phyloP scores from a whole-genome alignment of 2,797 vertebrate species.

The Anabacerthia variegaticeps region DNA sequence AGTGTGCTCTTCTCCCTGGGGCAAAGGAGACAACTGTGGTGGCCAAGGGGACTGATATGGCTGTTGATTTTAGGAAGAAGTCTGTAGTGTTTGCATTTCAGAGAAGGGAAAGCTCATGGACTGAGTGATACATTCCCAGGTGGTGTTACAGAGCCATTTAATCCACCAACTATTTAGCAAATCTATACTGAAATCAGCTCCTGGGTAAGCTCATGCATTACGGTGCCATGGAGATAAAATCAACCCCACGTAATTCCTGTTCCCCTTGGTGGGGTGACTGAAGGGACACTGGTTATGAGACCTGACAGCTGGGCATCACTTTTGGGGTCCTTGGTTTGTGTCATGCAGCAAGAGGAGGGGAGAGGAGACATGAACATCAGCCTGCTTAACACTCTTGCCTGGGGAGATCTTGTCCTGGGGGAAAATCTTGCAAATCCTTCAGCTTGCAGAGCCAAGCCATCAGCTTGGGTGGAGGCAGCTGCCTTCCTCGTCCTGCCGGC shows the following conservation, averaged over 20 bases:
- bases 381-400: not conserved
- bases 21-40: not conserved
- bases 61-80: not conserved
- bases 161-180: not conserved
- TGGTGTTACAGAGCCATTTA: not conserved
- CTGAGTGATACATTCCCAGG: not conserved
- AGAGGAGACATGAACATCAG: not conserved
- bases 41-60: not conserved
- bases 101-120: not conserved
- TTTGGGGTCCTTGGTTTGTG: not conserved
- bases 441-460: not conserved
- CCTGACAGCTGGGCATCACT: not conserved
- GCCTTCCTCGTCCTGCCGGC: not conserved
- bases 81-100: not conserved
- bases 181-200: not conserved
- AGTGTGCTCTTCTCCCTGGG: not conserved
- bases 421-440: not conserved
- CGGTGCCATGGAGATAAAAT: not conserved
- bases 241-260: not conserved
- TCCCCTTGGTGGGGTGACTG: not conserved
- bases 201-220: not conserved
- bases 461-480: accelerated
- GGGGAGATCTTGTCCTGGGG: not conserved
- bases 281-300: not conserved
- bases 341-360: not conserved